Base-by-base conservation (phyloP, 2,797 vertebrate species). In the Syngnathus acus region DNA sequence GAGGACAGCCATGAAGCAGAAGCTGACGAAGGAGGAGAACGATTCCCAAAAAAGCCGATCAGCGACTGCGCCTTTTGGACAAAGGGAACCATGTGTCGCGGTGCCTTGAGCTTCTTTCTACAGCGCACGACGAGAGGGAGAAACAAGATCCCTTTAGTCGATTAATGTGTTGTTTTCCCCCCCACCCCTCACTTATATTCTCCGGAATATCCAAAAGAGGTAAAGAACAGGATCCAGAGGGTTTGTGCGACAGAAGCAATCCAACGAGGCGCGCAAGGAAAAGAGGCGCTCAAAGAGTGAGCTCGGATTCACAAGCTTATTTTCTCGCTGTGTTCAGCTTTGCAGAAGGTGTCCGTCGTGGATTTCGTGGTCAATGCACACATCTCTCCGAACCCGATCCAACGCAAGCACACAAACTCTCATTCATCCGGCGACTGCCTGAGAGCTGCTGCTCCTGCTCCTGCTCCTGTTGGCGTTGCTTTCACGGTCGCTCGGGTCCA, bases 51-150 rank as follows among this genome's bases (percentile, higher is more conserved):
- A 42, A 62, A 62, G 76, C 75, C 79, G 78, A 72, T 75, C 83
- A 78, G 86, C 89, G 85, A 85, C 81, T 80, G 86, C 78, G 81
- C 81, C 83, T 77, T 78, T 86, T 90, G 93, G 94, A 96, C 94
- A 96, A 97, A 97, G 93, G 82, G 92, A 92, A 89, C 89, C 93
- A 92, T 92, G 93, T 87, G 94, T 89, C 79, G 86, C 72, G 75
- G 77, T 74, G 77, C 68, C 72, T 68, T 79, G 70, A 84, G 81
- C 78, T 81, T 80, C 83, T 74, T 78, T 61, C 82, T 75, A 76
- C 77, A 76, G 71, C 83, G 55, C 74, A 74, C 82, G 80, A 72
- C 69, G 26, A 60, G 43, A 53, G 55, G 62, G 45, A 4, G 78
- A 63, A 82, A 57, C 38, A n/a, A 60, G 9, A 62, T 62, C 60